Evolutionary conservation across 2,113 vertebrate genomes (phyloP), one percentile per base, ranked within the genome.

Genomic region (Hylia prasina): DNA sequence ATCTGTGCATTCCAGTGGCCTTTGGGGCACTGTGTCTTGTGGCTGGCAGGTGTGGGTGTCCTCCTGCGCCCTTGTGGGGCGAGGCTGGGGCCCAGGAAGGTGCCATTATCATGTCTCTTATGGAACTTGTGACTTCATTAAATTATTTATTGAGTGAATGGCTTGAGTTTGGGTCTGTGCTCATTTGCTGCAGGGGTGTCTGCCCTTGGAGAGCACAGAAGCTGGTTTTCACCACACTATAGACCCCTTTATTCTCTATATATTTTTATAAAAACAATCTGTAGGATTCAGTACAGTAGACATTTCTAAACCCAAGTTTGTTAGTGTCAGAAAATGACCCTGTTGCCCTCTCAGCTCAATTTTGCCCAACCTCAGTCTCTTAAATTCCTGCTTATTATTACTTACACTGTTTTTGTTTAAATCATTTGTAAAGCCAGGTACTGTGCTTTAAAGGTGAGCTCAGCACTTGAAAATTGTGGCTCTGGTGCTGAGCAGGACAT

Each of bases 81-180:
- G 13, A 93, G 96, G 71, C 94, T 51, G 57, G 84, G 82, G 87
- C 92, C 91, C n/a, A 68, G 90, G 77, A 57, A 31, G 27, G 79
- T 77, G 80, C 73, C 48, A 14, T 70, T 80, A 66, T 90, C 91
- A 10, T 94, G 81, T 87, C 84, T 87, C 88, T 93, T 94, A 84
- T 78, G 60, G 95, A 97, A 78, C 69, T 95, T 94, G 37, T 86
- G 82, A 98, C 95, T 94, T 91, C 97, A 98, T 98, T 98, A 98
- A 98, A 98, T 93, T 98, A 98, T 98, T 98, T 98, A 98, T 98
- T 98, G 97, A 92, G 87, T 39, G 84, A 92, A 69, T 57, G 24
- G 64, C 95, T 73, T 23, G 92, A 39, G 75, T 81, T 75, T 89
- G 96, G 82, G 73, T 88, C 92, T 31, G 68, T 95, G 95, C 82